Conservation (phyloP, 2,888 invertebrate species). For the Cataglyphis cursor region DNA sequence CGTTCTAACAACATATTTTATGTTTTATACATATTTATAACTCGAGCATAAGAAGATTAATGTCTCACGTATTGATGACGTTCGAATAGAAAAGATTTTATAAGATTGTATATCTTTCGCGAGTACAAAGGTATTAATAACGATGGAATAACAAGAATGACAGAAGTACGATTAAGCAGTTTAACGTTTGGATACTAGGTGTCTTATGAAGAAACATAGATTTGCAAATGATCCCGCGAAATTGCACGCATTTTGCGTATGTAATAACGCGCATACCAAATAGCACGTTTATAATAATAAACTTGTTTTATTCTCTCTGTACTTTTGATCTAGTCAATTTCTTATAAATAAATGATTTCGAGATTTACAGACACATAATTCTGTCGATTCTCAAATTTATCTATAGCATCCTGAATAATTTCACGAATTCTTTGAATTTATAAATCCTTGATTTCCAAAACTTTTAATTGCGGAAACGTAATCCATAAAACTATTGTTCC, state of each 20-base stretch:
- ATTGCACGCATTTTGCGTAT: conserved; percentile 49
- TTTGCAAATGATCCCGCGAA: conserved; percentile 43
- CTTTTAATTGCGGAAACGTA: not conserved
- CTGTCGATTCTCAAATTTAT: not conserved
- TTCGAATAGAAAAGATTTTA: not conserved
- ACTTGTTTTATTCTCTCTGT: conserved; percentile 62
- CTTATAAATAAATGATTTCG: conserved; percentile 54
- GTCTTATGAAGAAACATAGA: not conserved
- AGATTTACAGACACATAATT: not conserved
- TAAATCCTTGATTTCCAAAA: conserved; percentile 1
- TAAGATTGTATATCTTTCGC: not conserved
- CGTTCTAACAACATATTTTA: not conserved
- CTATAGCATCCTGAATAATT: not conserved
- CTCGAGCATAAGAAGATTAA: not conserved
- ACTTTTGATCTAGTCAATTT: conserved; percentile 84
- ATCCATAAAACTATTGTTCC: not conserved
- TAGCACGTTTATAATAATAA: conserved; percentile 14
- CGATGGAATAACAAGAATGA: not conserved
- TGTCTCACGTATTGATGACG: not conserved
- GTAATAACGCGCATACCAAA: conserved; percentile 57
- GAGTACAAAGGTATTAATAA: conserved; percentile 34
- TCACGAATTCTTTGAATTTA: not conserved
- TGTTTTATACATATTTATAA: not conserved
- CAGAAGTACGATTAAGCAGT: not conserved
- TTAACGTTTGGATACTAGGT: conserved; percentile 10